Base-by-base conservation (phyloP, 2,113 vertebrate genomes). In the Boulengeromyrus knoepffleri region DNA sequence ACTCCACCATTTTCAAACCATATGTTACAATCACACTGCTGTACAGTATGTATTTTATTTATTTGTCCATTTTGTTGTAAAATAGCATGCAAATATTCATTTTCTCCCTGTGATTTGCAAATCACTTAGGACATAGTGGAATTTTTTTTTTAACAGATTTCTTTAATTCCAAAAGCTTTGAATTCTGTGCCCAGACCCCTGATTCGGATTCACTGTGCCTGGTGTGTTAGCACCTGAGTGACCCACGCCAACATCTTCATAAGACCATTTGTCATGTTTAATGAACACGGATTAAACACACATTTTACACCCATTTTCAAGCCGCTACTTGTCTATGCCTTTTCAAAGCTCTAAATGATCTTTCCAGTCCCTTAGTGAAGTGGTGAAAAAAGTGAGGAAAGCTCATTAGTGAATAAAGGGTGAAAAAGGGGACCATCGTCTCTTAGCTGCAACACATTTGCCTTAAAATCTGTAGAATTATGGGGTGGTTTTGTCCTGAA, bases 11-110 rank as follows among this genome's bases (percentile, higher is more conserved):
- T 90, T 85, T 90, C 46, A 88, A 90, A 91, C 58, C 91, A 91
- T 90, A 91, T 89, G 56, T 92, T 90, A 90, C 88, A 91, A 88
- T 90, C 50, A 66, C 86, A 90, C 88, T 91, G 50, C 90, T 62
- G 53, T 58, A 90, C 90, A 90, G 89, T 91, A 92, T 92, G 92
- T 92, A 92, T 93, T 93, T 93, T 91, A 92, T 93, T 93, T 93
- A 91, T 91, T 92, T 80, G 85, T 90, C 90, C 88, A 90, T 92
- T 92, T 90, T 91, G 87, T 91, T 93, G 92, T 93, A 93, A 91
- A 91, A 93, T 92, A 92, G 93, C 93, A 94, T 93, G 93, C 92
- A 91, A 92, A 92, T 89, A 50, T 92, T 90, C 53, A 89, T 53
- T 91, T 91, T 90, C 70, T 89, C 50, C 89, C 90, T 93, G 92